Evolutionary conservation across 2,888 invertebrate genomes (phyloP), one percentile per base, ranked within the genome.

Genomic region (Argyra leucocephala): DNA sequence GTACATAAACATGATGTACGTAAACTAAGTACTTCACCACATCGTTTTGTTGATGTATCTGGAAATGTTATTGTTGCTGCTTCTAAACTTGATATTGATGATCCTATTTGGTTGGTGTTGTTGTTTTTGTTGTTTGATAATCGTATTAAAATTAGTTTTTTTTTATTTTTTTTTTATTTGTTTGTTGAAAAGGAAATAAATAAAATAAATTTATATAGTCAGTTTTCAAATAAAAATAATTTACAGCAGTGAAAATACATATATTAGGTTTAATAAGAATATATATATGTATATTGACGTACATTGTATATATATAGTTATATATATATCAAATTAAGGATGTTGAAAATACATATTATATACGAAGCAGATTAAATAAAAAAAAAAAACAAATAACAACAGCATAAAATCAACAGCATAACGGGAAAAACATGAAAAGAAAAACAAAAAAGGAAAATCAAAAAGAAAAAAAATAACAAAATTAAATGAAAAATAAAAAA

Each of bases 1-100:
- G 89, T 89, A 77, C 95, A 95, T 64, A 88, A 85, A 77, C 95
- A 95, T 24, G 92, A 88, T 67, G 86, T 84, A 81, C 85, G 84
- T 66, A 85, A 80, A 72, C 87, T 86, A 67, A 85, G 84, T 63
- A 88, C 86, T 63, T 87, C 85, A 57, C 86, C 85, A 75, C 91
- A 91, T 59, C 83, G 82, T 60, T 81, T 79, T 18, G 80, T 80
- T 57, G 77, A 69, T 61, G 76, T 74, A 67, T 76, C 76, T 67
- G 91, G 89, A 75, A 91, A 90, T 70, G 86, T 84, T 69, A 85
- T 87, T 72, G 89, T 87, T 31, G 88, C 87, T 63, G 87, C 83
- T 69, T 86, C 83, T 74, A 90, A 85, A n/a, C 87, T 85, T 7
- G 87, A 84, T 75, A 88, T 86, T 21, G 89, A 88, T 68, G 88